Conservation (phyloP, 2,113 vertebrate species). For the Varanus komodoensis region DNA sequence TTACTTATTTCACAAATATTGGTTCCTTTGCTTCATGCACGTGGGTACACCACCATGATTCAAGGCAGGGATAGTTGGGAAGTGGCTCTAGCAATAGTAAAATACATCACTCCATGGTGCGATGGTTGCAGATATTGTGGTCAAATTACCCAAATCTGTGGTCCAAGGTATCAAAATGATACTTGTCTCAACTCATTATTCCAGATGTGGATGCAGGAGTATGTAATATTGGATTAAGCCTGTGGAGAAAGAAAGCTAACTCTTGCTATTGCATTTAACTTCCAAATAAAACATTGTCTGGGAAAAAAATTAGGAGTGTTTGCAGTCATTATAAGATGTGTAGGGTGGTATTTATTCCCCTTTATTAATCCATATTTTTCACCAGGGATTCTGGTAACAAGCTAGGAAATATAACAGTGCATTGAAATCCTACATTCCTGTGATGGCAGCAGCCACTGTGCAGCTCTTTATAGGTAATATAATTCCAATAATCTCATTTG, state of each 20-base stretch:
- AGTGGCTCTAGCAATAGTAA: no score
- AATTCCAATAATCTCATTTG: conserved; percentile 43
- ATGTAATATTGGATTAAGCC: background rate
- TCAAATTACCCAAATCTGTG: background rate
- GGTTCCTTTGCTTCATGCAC: no score
- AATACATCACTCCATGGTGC: no score
- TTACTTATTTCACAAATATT: no score
- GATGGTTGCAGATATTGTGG: no score
- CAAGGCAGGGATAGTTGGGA: no score
- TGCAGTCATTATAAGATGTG: conserved; percentile 3
- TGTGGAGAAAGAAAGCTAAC: background rate
- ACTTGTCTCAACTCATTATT: background rate
- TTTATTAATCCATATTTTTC: conserved; percentile 63
- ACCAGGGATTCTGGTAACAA: conserved; percentile 53
- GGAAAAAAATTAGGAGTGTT: conserved; percentile 1
- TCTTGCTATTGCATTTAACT: background rate
- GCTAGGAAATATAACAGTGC: conserved; percentile 45
- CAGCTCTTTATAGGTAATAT: conserved; percentile 42
- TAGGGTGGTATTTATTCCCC: conserved; percentile 34
- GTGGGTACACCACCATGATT: no score
- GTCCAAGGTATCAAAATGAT: background rate
- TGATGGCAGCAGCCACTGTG: conserved; percentile 21
- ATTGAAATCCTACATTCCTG: conserved; percentile 44
- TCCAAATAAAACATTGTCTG: conserved; percentile 25
- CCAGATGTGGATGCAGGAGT: background rate